phyloP scores from a whole-genome alignment of 2,888 invertebrate species.

The Limnephilus rhombicus region DNA sequence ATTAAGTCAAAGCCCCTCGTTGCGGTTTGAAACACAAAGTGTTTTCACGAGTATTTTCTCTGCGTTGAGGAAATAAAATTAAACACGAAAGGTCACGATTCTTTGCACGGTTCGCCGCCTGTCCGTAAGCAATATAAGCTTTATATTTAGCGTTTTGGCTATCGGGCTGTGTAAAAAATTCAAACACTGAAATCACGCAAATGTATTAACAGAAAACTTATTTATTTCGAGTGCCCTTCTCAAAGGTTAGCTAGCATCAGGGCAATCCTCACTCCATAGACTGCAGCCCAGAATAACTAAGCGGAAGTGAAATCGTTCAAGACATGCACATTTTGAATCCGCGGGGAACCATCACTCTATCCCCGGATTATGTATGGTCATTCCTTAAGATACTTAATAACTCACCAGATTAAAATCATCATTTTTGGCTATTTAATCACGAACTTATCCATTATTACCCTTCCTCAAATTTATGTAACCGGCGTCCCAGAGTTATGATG shows the following conservation, averaged over 20 bases:
- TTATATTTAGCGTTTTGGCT: neutral
- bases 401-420: no score
- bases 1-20: slow-evolving; percentile 12
- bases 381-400: neutral
- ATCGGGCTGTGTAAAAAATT: neutral
- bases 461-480: no score
- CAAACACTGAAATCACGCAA: neutral
- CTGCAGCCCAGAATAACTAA: no score
- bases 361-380: neutral
- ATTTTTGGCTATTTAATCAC: no score
- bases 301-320: neutral
- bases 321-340: neutral
- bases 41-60: neutral
- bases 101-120: slow-evolving; percentile 14
- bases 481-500: neutral
- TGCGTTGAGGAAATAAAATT: slow-evolving; percentile 33
- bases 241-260: neutral
- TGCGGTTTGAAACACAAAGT: slow-evolving; percentile 34
- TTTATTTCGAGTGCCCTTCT: neutral
- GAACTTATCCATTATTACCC: no score
- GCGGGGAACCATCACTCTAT: neutral
- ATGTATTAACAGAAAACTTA: neutral
- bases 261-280: neutral
- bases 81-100: slow-evolving; percentile 38
- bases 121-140: neutral